Evolutionary conservation across 64 coral and sea anemone genomes (phyloP), one percentile per base, ranked within the genome.

Genomic region (Pocillopora damicornis): DNA sequence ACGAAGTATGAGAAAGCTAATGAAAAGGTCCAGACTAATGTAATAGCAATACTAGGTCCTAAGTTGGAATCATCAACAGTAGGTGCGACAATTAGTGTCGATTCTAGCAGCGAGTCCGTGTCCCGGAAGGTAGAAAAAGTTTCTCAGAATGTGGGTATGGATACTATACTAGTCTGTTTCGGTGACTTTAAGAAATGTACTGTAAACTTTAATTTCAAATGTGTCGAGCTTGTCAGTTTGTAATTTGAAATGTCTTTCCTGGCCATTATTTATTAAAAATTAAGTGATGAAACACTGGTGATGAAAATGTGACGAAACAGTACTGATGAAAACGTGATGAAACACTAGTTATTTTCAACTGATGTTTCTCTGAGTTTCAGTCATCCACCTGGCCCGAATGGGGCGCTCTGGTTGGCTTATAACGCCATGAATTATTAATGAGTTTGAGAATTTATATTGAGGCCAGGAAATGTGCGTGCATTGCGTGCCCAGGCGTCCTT

Each of bases 151-250:
- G 30, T 30, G 30, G 30, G 30, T 30, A 30, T 30, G 30, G 30
- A 30, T 30, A 30, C 30, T 30, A 30, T 30, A 30, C 30, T 30
- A 30, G 30, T 30, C 30, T 30, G 30, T 30, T 30, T 30, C 30
- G 30, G 30, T 30, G 30, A 30, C 30, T 30, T 30, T 30, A 30
- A 30, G 30, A 30, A 30, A 30, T 30, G 30, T 30, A 30, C 82
- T 88, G 56, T 88, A 88, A 76, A 63, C 57, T 86, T 86, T 86
- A 86, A 72, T 86, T 42, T 71, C 82, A 73, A 86, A 86, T 86
- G 63, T 72, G 30, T 30, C 30, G 30, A 30, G 30, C 30, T 30
- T 30, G 30, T 30, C 30, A 30, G 30, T 30, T 30, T 30, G 30
- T 30, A 30, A 30, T 30, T 30, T 30, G 30, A 30, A 30, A 30